These are phyloP conservation scores for Macrobrachium nipponense DNA, from an alignment of 1,140 invertebrate genomes.

Conservation along the genomic window DNA sequence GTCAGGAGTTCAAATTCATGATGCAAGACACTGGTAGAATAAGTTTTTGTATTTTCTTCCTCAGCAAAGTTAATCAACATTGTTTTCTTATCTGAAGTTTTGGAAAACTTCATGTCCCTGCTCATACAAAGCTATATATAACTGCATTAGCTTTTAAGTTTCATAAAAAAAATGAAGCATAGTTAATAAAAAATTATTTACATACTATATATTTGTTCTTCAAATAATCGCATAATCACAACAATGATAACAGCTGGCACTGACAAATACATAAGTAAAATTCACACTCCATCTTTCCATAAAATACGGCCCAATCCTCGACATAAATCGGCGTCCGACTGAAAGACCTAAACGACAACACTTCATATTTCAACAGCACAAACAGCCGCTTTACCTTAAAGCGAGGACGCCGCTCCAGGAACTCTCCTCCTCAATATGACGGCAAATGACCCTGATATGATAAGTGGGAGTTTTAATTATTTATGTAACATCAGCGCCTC, in stretches of 20 bases:
- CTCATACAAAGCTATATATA: no score
- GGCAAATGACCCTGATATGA: slow-evolving; percentile 23
- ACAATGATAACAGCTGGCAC: background rate
- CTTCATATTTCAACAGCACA: background rate
- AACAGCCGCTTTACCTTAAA: background rate
- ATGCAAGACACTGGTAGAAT: no score
- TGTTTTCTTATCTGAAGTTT: no score
- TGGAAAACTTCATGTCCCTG: background rate
- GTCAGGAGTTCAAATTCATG: background rate
- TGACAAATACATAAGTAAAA: background rate
- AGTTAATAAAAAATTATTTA: no score
- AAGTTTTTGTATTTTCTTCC: no score
- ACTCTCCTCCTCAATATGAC: background rate
- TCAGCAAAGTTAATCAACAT: no score
- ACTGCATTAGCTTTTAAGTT: no score
- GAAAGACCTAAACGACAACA: slow-evolving; percentile 29
- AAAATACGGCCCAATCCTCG: slow-evolving; percentile 5
- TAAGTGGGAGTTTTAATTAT: background rate
- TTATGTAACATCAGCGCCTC: no score
- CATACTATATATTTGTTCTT: background rate
- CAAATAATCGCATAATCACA: background rate
- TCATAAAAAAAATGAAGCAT: background rate
- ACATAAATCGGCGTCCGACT: slow-evolving; percentile 29
- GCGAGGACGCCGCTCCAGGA: slow-evolving; percentile 8
- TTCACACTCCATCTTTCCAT: background rate